Evolutionary conservation across 2,797 vertebrate genomes (phyloP).

Genomic region (Pseudochirops corinnae): DNA sequence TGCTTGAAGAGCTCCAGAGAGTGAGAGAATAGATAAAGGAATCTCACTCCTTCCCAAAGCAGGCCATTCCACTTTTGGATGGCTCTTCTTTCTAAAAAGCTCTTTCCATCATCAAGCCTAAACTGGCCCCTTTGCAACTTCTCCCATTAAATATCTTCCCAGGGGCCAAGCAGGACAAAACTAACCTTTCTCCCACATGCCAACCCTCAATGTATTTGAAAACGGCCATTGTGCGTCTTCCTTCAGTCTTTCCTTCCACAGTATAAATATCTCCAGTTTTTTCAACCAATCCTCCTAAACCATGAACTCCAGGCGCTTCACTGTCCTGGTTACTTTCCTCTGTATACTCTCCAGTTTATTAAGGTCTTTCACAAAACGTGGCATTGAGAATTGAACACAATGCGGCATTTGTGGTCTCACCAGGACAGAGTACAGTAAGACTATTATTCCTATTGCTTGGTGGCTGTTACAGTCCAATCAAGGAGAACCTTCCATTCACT

Average conservation of each 20-base stretch:
- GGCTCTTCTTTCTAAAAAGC: too few relatives aligned
- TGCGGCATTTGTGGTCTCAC: background rate
- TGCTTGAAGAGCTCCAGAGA: background rate
- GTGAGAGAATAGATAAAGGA: too few relatives aligned
- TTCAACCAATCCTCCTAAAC: background rate
- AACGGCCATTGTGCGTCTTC: background rate
- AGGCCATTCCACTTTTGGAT: too few relatives aligned
- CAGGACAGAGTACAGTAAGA: background rate
- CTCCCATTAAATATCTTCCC: background rate
- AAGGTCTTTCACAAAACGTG: background rate
- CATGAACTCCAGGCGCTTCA: background rate
- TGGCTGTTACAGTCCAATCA: background rate
- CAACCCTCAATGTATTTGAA: background rate
- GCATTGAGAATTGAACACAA: constrained; percentile 1
- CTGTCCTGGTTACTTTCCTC: background rate
- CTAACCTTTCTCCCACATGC: background rate
- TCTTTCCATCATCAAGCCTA: too few relatives aligned
- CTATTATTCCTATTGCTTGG: background rate
- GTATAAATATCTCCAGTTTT: background rate
- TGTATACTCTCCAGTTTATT: background rate
- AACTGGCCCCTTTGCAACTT: background rate
- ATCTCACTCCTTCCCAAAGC: too few relatives aligned
- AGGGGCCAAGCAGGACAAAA: background rate
- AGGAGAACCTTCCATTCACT: background rate
- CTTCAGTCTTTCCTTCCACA: background rate